Evolutionary conservation across 2,113 vertebrate genomes (phyloP).

Genomic region (Rhinolophus ferrumequinum): DNA sequence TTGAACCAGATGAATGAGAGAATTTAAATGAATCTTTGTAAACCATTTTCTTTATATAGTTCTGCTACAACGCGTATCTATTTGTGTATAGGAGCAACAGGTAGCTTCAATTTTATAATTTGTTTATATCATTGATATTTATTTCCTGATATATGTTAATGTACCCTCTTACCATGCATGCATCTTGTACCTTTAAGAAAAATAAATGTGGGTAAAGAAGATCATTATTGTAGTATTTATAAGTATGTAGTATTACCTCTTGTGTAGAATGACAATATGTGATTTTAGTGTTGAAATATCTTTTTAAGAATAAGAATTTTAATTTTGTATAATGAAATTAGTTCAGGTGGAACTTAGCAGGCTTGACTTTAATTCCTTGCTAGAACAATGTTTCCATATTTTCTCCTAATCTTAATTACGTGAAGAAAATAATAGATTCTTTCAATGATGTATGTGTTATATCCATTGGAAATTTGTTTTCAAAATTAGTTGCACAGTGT

Average conservation of each 20-base stretch:
- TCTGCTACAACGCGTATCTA: background rate
- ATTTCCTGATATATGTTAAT: constrained; percentile 20
- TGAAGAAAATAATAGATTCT: background rate
- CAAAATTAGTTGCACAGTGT: background rate
- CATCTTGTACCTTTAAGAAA: background rate
- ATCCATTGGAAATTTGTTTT: constrained; percentile 52
- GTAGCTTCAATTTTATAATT: background rate
- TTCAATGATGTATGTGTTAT: background rate
- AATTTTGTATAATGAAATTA: constrained; percentile 17
- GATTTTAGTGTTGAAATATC: constrained; percentile 28
- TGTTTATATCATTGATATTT: background rate
- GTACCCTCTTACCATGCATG: background rate
- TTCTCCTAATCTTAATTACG: constrained; percentile 19
- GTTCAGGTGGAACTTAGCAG: background rate
- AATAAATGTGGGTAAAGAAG: background rate
- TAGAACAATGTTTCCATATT: constrained; percentile 19
- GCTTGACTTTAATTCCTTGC: constrained; percentile 12
- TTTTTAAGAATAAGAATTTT: constrained; percentile 46
- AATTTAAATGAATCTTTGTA: constrained; percentile 10
- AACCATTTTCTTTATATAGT: background rate
- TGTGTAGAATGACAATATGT: background rate
- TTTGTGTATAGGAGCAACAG: background rate
- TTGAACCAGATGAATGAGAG: constrained; percentile 23
- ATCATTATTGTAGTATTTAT: background rate
- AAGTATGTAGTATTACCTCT: background rate